phyloP scores from a whole-genome alignment of 1,140 invertebrate genomes.

The Sweltsa coloradensis region DNA sequence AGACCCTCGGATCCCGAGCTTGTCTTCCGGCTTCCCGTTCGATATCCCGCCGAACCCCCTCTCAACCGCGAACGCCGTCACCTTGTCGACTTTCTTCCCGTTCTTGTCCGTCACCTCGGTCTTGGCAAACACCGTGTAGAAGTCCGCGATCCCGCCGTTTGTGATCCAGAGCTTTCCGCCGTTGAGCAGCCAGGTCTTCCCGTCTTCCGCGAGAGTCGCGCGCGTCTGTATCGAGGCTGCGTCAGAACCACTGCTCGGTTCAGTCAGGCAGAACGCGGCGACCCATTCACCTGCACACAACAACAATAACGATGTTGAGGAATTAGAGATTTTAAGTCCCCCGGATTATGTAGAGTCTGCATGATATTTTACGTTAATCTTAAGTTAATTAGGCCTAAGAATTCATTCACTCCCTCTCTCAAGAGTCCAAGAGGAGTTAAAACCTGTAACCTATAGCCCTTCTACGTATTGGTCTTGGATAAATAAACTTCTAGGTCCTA shows the following conservation, averaged over 20 bases:
- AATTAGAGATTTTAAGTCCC: no score
- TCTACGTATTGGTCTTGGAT: no score
- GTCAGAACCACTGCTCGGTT: conserved; percentile 45
- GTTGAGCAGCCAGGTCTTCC: conserved; percentile 48
- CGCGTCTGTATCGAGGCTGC: conserved; percentile 33
- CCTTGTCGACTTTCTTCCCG: conserved; percentile 22
- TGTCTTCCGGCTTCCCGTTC: conserved; percentile 54
- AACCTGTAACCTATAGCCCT: no score
- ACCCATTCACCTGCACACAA: conserved; percentile 42
- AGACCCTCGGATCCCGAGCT: conserved; percentile 51
- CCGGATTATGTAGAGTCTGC: no score
- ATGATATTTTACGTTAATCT: no score
- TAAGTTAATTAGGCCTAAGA: no score
- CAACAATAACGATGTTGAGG: no score
- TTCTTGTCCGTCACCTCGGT: conserved; percentile 19
- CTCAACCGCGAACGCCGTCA: conserved; percentile 60
- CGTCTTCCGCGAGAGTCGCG: conserved; percentile 40
- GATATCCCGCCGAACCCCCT: conserved; percentile 48
- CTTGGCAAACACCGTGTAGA: conserved; percentile 61
- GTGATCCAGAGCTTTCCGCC: conserved; percentile 60
- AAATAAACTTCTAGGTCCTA: no score
- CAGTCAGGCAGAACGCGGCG: conserved; percentile 50
- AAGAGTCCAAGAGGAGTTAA: no score
- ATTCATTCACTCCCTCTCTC: no score
- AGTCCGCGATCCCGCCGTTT: conserved; percentile 54